Percentiles rank a stretch among this genome's conserved stretches.
Evolutionary conservation across 2,888 invertebrate species (phyloP).

Genomic region (Heliconius hortense): DNA sequence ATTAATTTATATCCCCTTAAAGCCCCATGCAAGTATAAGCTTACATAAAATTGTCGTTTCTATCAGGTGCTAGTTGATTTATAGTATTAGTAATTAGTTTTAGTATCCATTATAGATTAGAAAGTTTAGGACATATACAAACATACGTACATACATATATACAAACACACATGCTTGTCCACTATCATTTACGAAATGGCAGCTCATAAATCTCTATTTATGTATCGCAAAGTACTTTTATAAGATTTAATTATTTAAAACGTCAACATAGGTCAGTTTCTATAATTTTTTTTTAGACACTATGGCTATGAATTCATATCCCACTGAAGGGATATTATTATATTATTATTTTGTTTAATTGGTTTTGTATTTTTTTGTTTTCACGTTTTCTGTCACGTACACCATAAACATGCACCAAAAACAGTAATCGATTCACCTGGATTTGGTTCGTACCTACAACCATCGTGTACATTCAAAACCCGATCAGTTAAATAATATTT

Average conservation of each 20-base stretch:
- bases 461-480: not conserved
- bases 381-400: not conserved
- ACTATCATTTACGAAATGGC: slow-evolving; percentile 8
- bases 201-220: slow-evolving; percentile 23
- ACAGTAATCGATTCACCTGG: not conserved
- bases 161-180: not conserved
- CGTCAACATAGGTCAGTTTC: not conserved
- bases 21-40: not conserved
- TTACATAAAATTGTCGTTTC: slow-evolving; percentile 17
- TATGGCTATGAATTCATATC: not conserved
- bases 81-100: slow-evolving; percentile 17
- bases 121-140: slow-evolving; percentile 16
- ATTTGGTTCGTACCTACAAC: not conserved
- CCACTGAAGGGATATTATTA: not conserved
- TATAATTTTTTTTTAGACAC: not conserved
- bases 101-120: slow-evolving; percentile 23
- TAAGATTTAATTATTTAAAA: slow-evolving; percentile 2
- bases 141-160: not conserved
- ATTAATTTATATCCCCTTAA: not conserved
- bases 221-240: not conserved
- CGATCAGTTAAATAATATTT: not conserved
- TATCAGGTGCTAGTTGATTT: slow-evolving; percentile 22
- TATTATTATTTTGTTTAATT: no score
- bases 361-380: no score
- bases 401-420: no score